Base-by-base conservation (phyloP, 2,888 invertebrate species). In the Leptura quadrifasciata region DNA sequence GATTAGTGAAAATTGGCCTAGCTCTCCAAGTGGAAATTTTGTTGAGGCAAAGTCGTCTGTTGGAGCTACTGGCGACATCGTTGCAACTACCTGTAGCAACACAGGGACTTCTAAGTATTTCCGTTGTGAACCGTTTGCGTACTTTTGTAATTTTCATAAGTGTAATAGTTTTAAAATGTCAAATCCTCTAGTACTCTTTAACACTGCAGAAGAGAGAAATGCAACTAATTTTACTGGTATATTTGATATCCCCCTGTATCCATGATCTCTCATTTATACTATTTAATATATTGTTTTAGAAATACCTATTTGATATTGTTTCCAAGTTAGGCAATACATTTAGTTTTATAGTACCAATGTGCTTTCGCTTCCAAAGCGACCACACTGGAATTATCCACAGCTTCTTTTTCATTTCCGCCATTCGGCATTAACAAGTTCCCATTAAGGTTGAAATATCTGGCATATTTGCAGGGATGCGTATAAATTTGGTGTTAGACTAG, bases 401-500 rank as follows among this genome's bases (percentile, higher is more conserved):
- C 3, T 6, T 47, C 35, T 15, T n/a, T 47, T 47, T 21, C 18
- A 27, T n/a, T 71, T 71, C 71, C 71, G 39, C 21, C 52, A n/a
- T 3, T 21, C 57, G 1, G 6, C 52, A 52, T 27, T 52, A 12
- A 21, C 60, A 18, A 57, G 18, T 10, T 10, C 58, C 58, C 39
- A 69, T 69, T 69, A 69, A 39, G 15, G 27, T 15, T 58, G 58
- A 69, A 69, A 61, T 71, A 71, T 61, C 61, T 17, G 20, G 47
- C 74, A 71, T 75, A 78, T 76, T 77, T 70, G 76, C 65, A 64
- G 58, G 73, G 65, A 65, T 47, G 63, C 71, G 73, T 76, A 77
- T 78, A 78, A 78, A 76, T 78, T 74, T 69, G 55, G 31, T 67
- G 64, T 65, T 69, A 64, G 78, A 77, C 76, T 74, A 67, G 75